These are phyloP conservation scores for Gopherus flavomarginatus DNA, from an alignment of 2,113 vertebrate genomes.

Conservation along the genomic window DNA sequence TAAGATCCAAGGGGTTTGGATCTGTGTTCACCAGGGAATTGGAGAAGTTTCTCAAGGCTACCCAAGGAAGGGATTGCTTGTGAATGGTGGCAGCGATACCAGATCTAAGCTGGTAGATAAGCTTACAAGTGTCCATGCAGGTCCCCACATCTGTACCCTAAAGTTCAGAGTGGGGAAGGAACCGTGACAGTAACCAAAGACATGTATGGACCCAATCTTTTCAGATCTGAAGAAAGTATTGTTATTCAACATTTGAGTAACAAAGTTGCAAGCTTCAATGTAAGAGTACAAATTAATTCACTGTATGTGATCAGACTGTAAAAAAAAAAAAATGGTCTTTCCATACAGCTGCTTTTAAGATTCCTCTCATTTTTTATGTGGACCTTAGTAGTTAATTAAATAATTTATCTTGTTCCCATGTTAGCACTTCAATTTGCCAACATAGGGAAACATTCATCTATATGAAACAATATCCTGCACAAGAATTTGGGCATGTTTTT, in stretches of 20 bases:
- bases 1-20: no score
- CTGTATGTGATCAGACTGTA: background rate
- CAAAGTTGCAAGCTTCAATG: background rate
- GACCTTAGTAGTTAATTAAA: background rate
- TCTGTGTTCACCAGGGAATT: no score
- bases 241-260: background rate
- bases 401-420: background rate
- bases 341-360: background rate
- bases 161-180: no score
- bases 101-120: no score
- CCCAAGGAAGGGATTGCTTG: no score
- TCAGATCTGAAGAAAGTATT: background rate
- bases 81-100: no score
- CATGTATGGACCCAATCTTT: background rate
- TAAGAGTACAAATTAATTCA: background rate
- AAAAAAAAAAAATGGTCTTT: background rate
- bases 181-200: background rate
- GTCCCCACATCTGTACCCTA: no score
- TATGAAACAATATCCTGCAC: background rate
- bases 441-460: background rate
- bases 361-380: background rate
- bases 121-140: no score
- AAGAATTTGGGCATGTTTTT: background rate
- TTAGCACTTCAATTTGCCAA: background rate
- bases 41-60: no score